phyloP scores from a whole-genome alignment of 2,113 vertebrate species.

The Sturnus vulgaris region DNA sequence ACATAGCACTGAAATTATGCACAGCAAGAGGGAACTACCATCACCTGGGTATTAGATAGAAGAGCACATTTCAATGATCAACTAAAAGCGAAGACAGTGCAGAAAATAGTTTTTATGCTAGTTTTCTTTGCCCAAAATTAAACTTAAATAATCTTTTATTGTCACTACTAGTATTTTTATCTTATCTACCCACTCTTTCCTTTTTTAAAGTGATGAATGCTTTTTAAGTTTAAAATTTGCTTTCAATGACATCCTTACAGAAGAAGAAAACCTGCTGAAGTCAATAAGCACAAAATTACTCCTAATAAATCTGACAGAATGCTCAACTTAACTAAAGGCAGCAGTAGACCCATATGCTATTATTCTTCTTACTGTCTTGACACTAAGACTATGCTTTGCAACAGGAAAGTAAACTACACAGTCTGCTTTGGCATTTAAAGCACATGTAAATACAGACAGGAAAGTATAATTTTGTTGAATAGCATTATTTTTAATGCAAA shows the following conservation, averaged over 20 bases:
- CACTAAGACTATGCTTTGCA: neutral
- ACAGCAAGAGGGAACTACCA: neutral
- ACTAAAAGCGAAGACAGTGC: neutral
- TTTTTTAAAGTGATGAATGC: neutral
- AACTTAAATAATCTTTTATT: neutral
- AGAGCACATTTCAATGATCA: neutral
- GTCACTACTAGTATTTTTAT: neutral
- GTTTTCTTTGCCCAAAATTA: neutral
- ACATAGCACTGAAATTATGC: neutral
- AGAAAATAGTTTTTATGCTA: neutral
- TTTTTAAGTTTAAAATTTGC: neutral
- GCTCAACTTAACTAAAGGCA: neutral
- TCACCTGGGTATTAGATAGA: neutral
- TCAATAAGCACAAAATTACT: neutral
- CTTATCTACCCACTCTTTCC: neutral
- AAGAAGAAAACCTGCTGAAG: neutral
- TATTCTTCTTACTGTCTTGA: neutral
- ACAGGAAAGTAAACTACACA: neutral
- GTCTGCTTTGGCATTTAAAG: neutral
- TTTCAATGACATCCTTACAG: neutral
- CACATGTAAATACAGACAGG: neutral
- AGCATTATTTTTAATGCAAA: neutral
- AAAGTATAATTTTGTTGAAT: neutral
- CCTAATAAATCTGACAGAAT: neutral
- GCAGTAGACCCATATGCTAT: neutral